Evolutionary conservation across 2,113 vertebrate species (phyloP).

Genomic region (Carlito syrichta): DNA sequence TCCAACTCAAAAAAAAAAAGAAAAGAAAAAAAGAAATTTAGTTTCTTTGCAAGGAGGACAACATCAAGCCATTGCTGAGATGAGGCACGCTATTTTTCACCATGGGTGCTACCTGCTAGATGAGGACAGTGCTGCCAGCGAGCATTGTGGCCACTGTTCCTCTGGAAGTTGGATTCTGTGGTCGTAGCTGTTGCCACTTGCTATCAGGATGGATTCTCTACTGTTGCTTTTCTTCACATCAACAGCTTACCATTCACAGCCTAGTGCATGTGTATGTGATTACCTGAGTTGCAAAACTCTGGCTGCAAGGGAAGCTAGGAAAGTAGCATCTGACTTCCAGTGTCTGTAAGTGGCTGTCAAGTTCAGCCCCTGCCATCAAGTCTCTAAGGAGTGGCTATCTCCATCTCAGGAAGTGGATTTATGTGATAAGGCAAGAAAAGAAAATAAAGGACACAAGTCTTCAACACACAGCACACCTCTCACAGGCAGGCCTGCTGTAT

Average conservation of each 20-base stretch:
- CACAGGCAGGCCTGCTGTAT: background rate
- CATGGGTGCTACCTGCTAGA: background rate
- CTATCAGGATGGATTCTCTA: background rate
- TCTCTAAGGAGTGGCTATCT: background rate
- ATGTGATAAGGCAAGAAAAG: background rate
- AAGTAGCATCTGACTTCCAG: background rate
- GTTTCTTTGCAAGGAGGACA: background rate
- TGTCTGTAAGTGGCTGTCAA: background rate
- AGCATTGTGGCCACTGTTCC: background rate
- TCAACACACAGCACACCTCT: background rate
- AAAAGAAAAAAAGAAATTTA: background rate
- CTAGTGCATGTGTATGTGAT: background rate
- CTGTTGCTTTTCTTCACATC: background rate
- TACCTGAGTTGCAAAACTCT: background rate
- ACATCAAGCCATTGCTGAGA: too few species aligned
- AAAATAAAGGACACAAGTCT: background rate
- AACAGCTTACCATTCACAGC: background rate
- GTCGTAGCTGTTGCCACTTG: background rate
- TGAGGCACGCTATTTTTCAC: background rate
- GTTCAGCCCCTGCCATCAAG: background rate
- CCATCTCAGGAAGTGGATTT: background rate
- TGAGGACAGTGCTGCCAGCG: background rate
- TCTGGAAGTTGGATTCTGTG: background rate
- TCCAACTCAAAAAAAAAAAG: too few species aligned
- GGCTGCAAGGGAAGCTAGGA: background rate